These are phyloP conservation scores for Liodrosophila aerea DNA, from an alignment of 2,888 invertebrate genomes.

Conservation along the genomic window DNA sequence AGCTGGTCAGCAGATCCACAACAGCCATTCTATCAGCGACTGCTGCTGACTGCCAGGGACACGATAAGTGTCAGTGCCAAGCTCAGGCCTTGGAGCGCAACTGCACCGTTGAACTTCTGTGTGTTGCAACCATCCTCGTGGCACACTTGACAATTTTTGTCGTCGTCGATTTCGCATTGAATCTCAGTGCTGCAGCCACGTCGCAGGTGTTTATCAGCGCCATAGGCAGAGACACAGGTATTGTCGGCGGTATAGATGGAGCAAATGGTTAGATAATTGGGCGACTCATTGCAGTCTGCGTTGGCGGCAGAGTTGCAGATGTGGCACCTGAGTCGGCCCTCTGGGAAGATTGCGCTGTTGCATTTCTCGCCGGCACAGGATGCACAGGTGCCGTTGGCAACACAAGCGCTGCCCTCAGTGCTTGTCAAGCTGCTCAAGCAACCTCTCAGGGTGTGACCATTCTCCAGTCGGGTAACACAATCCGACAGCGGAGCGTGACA, in stretches of 20 bases:
- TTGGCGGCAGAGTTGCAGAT: slow-evolving; percentile 70
- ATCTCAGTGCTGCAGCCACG: slow-evolving; percentile 74
- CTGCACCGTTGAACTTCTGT: slow-evolving; percentile 54
- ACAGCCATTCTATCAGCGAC: slow-evolving; percentile 10
- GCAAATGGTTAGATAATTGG: slow-evolving; percentile 61
- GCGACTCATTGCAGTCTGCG: slow-evolving; percentile 48
- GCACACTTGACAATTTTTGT: slow-evolving; percentile 67
- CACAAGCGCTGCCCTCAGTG: slow-evolving; percentile 56
- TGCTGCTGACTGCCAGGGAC: slow-evolving; percentile 41
- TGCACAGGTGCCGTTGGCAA: slow-evolving; percentile 59
- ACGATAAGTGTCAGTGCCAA: slow-evolving; percentile 56
- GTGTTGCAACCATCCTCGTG: slow-evolving; percentile 70
- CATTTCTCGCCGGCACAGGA: slow-evolving; percentile 70
- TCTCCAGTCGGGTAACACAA: slow-evolving; percentile 61
- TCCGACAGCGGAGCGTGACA: slow-evolving; percentile 61
- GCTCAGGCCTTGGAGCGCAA: slow-evolving; percentile 49
- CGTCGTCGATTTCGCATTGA: slow-evolving; percentile 58
- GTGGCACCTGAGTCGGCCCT: slow-evolving; percentile 70
- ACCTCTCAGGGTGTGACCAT: slow-evolving; percentile 72
- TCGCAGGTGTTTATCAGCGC: slow-evolving; percentile 31
- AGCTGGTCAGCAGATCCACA: slow-evolving; percentile 7
- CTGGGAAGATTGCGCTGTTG: slow-evolving; percentile 74
- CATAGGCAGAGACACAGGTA: slow-evolving; percentile 58
- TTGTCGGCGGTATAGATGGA: slow-evolving; percentile 67
- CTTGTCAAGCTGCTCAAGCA: slow-evolving; percentile 59